Conservation (phyloP, 1,140 invertebrate species). For the Teleopsis dalmanni region DNA sequence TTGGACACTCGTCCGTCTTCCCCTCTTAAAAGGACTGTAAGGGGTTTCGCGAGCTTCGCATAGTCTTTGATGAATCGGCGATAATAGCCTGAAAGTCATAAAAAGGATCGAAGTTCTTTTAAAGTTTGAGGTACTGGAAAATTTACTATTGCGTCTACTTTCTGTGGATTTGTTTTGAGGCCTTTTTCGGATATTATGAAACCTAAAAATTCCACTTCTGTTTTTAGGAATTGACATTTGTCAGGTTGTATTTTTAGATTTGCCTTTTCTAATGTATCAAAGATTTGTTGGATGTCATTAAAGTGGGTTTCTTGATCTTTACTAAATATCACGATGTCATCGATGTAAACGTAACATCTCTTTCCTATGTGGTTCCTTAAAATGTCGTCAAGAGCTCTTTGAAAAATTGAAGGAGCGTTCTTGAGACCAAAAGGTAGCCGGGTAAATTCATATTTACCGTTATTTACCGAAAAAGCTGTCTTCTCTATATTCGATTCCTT, state of each 20-base stretch:
- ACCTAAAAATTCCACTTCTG: conserved; percentile 16
- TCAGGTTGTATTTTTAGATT: conserved; percentile 44
- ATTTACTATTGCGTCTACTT: conserved; percentile 11
- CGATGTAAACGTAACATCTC: conserved; percentile 11
- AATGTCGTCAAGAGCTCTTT: not conserved
- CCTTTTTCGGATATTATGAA: conserved; percentile 16
- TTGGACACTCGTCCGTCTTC: conserved; percentile 4
- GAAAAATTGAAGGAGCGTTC: not conserved
- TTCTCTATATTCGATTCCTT: conserved; percentile 13
- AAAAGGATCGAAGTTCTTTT: conserved; percentile 13
- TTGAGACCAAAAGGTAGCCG: not conserved
- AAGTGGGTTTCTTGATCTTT: conserved; percentile 4
- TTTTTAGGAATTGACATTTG: conserved; percentile 43
- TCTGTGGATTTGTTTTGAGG: conserved; percentile 15
- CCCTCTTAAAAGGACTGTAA: conserved; percentile 15
- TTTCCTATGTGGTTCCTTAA: conserved; percentile 6
- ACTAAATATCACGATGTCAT: conserved; percentile 8
- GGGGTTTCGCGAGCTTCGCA: conserved; percentile 26
- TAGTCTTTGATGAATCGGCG: conserved; percentile 37
- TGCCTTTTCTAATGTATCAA: conserved; percentile 28
- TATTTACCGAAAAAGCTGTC: conserved; percentile 39
- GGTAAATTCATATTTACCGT: not conserved
- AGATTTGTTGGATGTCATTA: conserved; percentile 3
- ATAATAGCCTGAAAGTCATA: conserved; percentile 35
- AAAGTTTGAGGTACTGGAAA: conserved; percentile 6